phyloP scores from a whole-genome alignment of 64 coral and sea anemone species.

The Platygyra sinensis region DNA sequence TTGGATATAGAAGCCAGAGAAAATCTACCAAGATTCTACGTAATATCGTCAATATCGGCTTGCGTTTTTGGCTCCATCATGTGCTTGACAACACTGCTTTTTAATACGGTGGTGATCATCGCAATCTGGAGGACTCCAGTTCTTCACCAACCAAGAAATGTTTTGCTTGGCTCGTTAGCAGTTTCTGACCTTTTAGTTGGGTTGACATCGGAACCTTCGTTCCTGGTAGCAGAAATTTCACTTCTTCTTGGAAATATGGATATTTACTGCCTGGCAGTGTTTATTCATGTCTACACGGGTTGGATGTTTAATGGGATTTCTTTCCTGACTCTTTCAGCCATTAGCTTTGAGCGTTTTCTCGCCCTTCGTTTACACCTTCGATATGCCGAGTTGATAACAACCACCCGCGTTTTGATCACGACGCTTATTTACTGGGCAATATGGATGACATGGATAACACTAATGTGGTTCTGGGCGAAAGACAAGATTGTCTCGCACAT shows the following conservation, averaged over 20 bases:
- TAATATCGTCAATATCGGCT: not conserved
- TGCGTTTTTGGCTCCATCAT: not conserved
- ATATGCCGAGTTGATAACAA: conserved; percentile 68
- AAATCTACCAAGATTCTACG: conserved; percentile 1
- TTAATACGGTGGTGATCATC: conserved; percentile 56
- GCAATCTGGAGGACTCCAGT: conserved; percentile 30
- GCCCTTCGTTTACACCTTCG: conserved; percentile 69
- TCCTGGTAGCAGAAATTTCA: conserved; percentile 14
- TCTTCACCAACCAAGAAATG: conserved; percentile 60
- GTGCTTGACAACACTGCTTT: conserved; percentile 3
- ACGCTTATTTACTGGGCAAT: conserved; percentile 55
- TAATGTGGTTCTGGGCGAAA: conserved; percentile 11
- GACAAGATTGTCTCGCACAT: not conserved
- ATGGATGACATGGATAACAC: conserved; percentile 11
- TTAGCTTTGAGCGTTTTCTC: conserved; percentile 82
- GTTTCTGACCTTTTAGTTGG: conserved; percentile 75
- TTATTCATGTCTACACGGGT: conserved; percentile 49
- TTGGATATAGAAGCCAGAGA: conserved; percentile 10
- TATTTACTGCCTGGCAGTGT: conserved; percentile 29
- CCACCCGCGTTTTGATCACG: conserved; percentile 33
- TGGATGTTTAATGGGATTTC: conserved; percentile 80
- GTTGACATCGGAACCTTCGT: conserved; percentile 55
- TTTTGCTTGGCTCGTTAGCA: conserved; percentile 62
- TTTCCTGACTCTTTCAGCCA: conserved; percentile 76
- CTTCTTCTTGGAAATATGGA: conserved; percentile 40